Conservation (phyloP, 2,888 invertebrate genomes). For the Drosophila falleni region DNA sequence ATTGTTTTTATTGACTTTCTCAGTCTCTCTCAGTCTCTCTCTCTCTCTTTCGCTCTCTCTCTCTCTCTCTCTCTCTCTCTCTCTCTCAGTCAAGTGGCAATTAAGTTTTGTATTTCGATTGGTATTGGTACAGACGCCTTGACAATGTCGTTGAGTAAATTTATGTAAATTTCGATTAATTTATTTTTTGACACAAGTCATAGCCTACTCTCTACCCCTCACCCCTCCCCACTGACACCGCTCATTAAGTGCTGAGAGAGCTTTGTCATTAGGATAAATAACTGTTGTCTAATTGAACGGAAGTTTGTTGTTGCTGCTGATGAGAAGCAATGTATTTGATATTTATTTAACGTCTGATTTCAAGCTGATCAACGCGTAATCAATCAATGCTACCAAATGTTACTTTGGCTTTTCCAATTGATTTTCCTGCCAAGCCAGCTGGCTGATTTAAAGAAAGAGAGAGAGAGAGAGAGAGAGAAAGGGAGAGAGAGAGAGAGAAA, state of each 20-base stretch:
- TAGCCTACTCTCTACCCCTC: neutral
- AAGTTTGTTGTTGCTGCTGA: conserved; percentile 59
- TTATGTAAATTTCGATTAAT: conserved; percentile 76
- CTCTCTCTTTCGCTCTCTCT: no score
- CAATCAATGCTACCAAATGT: conserved; percentile 59
- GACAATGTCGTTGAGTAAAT: conserved; percentile 51
- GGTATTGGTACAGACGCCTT: conserved; percentile 40
- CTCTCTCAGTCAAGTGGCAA: conserved; percentile 44
- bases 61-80: neutral
- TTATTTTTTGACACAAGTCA: conserved; percentile 63
- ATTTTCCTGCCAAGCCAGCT: conserved; percentile 25
- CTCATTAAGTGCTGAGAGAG: conserved; percentile 40
- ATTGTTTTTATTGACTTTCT: conserved; percentile 36
- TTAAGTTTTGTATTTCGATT: conserved; percentile 65
- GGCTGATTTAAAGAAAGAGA: neutral
- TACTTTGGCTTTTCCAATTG: conserved; percentile 28
- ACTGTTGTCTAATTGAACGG: conserved; percentile 70
- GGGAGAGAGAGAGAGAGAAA: neutral
- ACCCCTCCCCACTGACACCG: conserved; percentile 8
- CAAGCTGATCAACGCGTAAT: conserved; percentile 55
- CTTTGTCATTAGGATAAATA: conserved; percentile 51
- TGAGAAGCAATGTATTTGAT: conserved; percentile 50
- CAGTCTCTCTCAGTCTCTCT: neutral
- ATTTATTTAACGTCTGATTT: conserved; percentile 63
- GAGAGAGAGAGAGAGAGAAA: no score